Evolutionary conservation across 1,140 invertebrate species (phyloP).

Genomic region (Bactericera cockerelli): DNA sequence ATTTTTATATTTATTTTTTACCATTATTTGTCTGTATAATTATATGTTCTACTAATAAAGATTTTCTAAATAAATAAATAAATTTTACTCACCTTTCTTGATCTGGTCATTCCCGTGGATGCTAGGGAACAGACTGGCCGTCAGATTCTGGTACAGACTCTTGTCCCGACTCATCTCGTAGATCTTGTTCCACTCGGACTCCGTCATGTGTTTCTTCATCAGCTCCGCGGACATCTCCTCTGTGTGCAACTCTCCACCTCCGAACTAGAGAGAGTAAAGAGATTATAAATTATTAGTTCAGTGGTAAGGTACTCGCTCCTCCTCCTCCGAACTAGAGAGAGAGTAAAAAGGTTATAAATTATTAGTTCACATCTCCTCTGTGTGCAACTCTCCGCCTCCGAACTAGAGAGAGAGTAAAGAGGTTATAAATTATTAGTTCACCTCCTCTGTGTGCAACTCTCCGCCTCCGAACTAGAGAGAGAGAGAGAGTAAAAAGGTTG

Average conservation of each 20-base stretch:
- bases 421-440: constrained; percentile 28
- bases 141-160: constrained; percentile 84
- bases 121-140: constrained; percentile 85
- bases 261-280: constrained; percentile 35
- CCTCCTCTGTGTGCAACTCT: constrained; percentile 58
- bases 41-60: no score
- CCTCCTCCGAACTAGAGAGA: constrained; percentile 51
- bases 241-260: constrained; percentile 54
- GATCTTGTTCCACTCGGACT: constrained; percentile 88
- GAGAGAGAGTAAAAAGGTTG: no score
- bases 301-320: no score
- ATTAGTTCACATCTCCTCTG: constrained; percentile 65
- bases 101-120: constrained; percentile 98
- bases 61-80: no score
- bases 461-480: constrained; percentile 54
- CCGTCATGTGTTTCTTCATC: constrained; percentile 87
- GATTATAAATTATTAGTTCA: no score
- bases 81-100: no score
- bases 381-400: constrained; percentile 54
- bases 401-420: constrained; percentile 32
- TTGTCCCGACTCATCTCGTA: constrained; percentile 94
- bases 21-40: no score
- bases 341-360: not conserved
- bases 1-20: no score
- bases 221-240: constrained; percentile 78